A percentile compares a stretch with the other conserved stretches of the same genome.
These are phyloP conservation scores for Stichodactyla mertensii DNA, from an alignment of 64 coral and sea anemone species.

Conservation along the genomic window DNA sequence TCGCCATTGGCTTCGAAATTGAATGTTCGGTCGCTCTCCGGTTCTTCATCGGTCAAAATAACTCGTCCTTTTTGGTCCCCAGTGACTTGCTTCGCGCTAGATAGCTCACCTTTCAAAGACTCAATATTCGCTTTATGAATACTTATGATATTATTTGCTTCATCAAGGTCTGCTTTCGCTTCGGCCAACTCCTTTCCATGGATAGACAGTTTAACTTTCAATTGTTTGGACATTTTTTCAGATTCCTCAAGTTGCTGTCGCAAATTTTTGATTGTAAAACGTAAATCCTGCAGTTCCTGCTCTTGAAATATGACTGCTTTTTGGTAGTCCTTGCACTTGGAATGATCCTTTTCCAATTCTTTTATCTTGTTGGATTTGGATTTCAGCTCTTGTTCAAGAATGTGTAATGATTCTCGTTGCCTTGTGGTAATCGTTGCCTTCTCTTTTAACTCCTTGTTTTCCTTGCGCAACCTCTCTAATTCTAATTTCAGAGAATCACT, in stretches of 20 bases:
- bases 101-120: slow-evolving; percentile 57
- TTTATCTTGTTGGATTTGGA: slow-evolving; percentile 66
- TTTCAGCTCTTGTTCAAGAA: slow-evolving; percentile 75
- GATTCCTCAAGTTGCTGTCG: slow-evolving; percentile 57
- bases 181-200: slow-evolving; percentile 80
- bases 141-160: slow-evolving; percentile 93
- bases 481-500: slow-evolving; percentile 49
- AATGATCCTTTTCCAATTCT: slow-evolving; percentile 68
- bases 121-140: slow-evolving; percentile 85
- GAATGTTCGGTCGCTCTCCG: slow-evolving; percentile 52
- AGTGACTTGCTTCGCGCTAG: slow-evolving; percentile 14
- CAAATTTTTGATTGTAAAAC: slow-evolving; percentile 56
- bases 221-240: slow-evolving; percentile 64
- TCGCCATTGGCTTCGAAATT: slow-evolving; percentile 33
- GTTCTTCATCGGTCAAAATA: slow-evolving; percentile 64
- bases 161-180: slow-evolving; percentile 74
- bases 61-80: slow-evolving; percentile 29
- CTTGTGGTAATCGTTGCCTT: slow-evolving; percentile 14
- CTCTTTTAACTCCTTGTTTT: slow-evolving; percentile 63
- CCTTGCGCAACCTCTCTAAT: slow-evolving; percentile 69
- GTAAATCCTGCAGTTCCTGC: slow-evolving; percentile 72
- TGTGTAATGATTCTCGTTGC: slow-evolving; percentile 55
- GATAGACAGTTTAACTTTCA: slow-evolving; percentile 46
- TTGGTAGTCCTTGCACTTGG: slow-evolving; percentile 71
- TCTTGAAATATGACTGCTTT: slow-evolving; percentile 88